Base-by-base conservation (phyloP, 1,140 invertebrate species). In the Aphis craccivora region DNA sequence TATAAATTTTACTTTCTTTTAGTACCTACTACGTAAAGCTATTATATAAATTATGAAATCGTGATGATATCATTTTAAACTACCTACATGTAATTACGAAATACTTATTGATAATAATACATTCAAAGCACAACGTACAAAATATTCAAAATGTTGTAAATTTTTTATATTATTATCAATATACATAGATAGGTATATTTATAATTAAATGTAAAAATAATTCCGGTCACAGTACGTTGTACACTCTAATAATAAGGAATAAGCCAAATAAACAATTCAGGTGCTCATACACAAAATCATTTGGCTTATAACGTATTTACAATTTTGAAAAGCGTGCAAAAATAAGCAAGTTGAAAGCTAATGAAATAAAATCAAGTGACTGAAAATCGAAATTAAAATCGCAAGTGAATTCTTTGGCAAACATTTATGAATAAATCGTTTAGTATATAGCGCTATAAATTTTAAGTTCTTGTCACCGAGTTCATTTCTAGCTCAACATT, bases 251-350 rank as follows among this genome's bases (percentile, higher is more conserved):
- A 60, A 86, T 43, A 87, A 55, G 37, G 48, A 93, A 87, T 67
- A 86, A 88, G 92, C 81, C 84, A 87, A 93, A 93, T 55, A 87
- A 86, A 93, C 35, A 40, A 93, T 87, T 87, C 45, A 40, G 84
- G 48, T 93, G 30, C 30, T 93, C 76, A 55, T 93, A 67, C 51
- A 55, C 45, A 43, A 93, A 87, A 93, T 88, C 25, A 53, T 87
- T 86, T 87, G 81, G 48, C 81, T 93, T 93, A 86, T 93, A 55
- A 93, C 30, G 43, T 81, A 40, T 93, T 35, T 55, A 88, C 37
- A 55, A 86, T 48, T 51, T 35, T 48, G 48, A 51, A 11, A 83
- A 91, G 90, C 90, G 67, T 37, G 90, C 67, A 22, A 67, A 90
- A 90, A 81, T 91, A 91, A 91, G 90, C 90, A 81, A 48, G 30